Percentiles rank a stretch among this genome's conserved stretches.
These are phyloP conservation scores for Emydocephalus ijimae DNA, from an alignment of 2,113 vertebrate species.

Conservation along the genomic window DNA sequence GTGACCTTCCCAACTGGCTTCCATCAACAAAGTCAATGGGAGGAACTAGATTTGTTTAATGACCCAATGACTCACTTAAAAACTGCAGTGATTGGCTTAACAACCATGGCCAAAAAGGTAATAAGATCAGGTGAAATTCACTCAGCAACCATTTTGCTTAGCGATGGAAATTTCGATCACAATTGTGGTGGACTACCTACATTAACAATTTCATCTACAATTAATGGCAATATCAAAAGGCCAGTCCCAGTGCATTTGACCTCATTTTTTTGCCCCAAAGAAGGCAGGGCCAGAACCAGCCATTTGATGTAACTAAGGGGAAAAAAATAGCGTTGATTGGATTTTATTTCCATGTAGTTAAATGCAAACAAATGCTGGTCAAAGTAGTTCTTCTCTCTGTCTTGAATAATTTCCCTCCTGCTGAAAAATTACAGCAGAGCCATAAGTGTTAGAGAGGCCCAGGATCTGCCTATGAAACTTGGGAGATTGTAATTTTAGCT, in stretches of 20 bases:
- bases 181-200: no score
- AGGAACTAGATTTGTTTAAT: no score
- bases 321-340: background rate
- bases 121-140: no score
- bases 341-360: background rate
- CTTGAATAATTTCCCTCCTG: background rate
- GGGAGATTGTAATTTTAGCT: background rate
- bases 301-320: background rate
- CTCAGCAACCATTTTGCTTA: no score
- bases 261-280: background rate
- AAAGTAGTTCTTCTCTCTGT: background rate
- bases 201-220: background rate
- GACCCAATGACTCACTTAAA: no score
- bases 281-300: background rate
- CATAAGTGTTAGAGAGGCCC: background rate
- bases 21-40: no score
- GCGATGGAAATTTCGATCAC: no score
- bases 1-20: no score
- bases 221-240: background rate
- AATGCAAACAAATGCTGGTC: background rate
- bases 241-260: background rate
- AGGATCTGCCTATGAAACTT: background rate
- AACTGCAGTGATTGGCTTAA: no score
- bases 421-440: background rate
- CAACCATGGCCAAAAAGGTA: no score